A percentile compares a stretch with the other conserved stretches of the same genome.
phyloP scores from a whole-genome alignment of 2,797 vertebrate species.

The Chiloscyllium punctatum region DNA sequence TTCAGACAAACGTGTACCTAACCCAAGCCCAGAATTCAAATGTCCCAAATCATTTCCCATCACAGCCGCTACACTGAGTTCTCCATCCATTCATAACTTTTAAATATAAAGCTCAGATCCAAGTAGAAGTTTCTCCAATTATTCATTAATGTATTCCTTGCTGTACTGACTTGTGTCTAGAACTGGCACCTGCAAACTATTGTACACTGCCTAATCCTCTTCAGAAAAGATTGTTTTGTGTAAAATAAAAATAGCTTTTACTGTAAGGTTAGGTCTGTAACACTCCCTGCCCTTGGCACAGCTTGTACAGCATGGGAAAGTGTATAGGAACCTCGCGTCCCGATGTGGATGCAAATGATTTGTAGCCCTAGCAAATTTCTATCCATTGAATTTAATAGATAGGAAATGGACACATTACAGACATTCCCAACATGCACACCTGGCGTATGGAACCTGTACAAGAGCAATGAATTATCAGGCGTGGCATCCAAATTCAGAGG shows the following conservation, averaged over 20 bases:
- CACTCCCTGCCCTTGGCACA: background rate
- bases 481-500: background rate
- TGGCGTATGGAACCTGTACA: background rate
- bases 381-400: background rate
- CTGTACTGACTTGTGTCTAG: background rate
- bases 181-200: background rate
- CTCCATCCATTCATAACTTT: background rate
- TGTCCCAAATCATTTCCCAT: constrained; percentile 22
- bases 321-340: too few species aligned
- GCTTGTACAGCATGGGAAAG: background rate
- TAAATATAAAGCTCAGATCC: background rate
- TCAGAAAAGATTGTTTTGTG: background rate
- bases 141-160: background rate
- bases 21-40: background rate
- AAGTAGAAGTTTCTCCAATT: background rate
- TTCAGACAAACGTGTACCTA: background rate
- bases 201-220: too few species aligned
- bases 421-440: too few species aligned
- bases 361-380: background rate
- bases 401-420: background rate
- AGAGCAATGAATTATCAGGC: background rate
- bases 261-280: background rate
- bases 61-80: background rate
- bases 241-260: background rate
- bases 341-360: background rate